phyloP scores from a whole-genome alignment of 2,888 invertebrate species.

The Eurytoma adleriae region DNA sequence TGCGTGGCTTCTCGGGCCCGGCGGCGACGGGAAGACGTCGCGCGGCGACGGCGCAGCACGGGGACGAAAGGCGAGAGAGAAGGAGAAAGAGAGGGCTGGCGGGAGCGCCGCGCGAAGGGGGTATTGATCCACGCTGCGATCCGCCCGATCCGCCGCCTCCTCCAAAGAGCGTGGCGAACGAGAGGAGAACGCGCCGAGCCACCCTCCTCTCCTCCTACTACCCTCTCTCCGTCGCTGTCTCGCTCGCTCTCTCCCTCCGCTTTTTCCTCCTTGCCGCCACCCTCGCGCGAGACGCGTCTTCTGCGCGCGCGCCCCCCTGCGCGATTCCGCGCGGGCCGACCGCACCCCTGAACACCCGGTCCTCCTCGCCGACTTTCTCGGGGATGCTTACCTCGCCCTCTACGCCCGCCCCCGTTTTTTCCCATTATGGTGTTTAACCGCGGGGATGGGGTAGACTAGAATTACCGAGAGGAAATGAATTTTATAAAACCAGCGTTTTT shows the following conservation, averaged over 20 bases:
- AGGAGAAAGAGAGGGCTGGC: slow-evolving; percentile 6
- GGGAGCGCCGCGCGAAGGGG: slow-evolving; percentile 23
- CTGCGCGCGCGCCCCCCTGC: background rate
- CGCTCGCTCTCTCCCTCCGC: background rate
- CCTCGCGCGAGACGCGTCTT: background rate
- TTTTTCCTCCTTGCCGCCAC: background rate
- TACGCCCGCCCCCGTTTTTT: no score
- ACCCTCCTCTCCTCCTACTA: slow-evolving; percentile 12
- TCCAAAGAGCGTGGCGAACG: slow-evolving; percentile 24
- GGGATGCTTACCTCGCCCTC: no score
- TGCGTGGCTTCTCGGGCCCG: background rate
- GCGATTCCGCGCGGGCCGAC: slow-evolving; percentile 1
- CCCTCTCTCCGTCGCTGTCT: background rate
- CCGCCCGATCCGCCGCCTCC: slow-evolving; percentile 35
- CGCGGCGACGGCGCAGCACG: background rate
- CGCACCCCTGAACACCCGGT: slow-evolving; percentile 8
- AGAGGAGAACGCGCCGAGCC: slow-evolving; percentile 23
- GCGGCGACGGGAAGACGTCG: slow-evolving; percentile 1
- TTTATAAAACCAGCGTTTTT: no score
- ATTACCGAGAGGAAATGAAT: no score
- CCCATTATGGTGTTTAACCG: no score
- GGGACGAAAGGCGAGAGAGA: background rate
- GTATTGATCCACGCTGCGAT: slow-evolving; percentile 50
- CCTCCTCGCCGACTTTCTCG: no score
- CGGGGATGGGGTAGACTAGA: no score